Evolutionary conservation across 1,140 invertebrate species (phyloP), one percentile per base, ranked within the genome.

Genomic region (Theocolax elegans): DNA sequence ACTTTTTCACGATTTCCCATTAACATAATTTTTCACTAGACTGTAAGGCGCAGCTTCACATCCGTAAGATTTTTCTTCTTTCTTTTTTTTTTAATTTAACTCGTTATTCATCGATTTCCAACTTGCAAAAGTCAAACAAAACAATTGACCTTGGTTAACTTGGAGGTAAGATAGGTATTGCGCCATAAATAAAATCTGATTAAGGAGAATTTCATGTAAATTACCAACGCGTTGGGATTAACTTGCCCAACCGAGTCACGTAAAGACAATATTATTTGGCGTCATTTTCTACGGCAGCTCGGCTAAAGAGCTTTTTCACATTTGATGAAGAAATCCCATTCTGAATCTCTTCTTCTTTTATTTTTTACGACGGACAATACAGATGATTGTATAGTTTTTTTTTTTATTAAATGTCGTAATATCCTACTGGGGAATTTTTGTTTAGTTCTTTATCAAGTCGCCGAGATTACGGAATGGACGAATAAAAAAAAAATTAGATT

Each of bases 221-320:
- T 56, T 31, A 17, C 27, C 25, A 10, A 15, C 10, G 10, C 4
- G 31, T 10, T n/a, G n/a, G 56, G 17, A 62, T 48, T 35, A 71
- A 74, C 69, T 74, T 59, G 62, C 19, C 54, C 64, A 70, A 38
- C 53, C 31, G 68, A 59, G 69, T 73, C 53, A 38, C 53, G 21
- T 49, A 53, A 40, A 31, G 48, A 64, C 21, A 53, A 64, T 64
- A 64, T 64, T 64, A 53, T 63, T 63, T n/a, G 19, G 35, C 2
- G 27, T 64, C 17, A 25, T 4, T 40, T 35, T 35, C 10, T 4
- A 35, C 4, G 4, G 31, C 31, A 10, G 10, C 31, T 6, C 31
- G 31, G 31, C 10, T 35, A 35, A 6, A 35, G 4, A 6, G 31
- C n/a, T n/a, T n/a, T n/a, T n/a, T n/a, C n/a, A n/a, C n/a, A n/a